Conservation (phyloP, 2,113 vertebrate genomes). For the Mastomys coucha region DNA sequence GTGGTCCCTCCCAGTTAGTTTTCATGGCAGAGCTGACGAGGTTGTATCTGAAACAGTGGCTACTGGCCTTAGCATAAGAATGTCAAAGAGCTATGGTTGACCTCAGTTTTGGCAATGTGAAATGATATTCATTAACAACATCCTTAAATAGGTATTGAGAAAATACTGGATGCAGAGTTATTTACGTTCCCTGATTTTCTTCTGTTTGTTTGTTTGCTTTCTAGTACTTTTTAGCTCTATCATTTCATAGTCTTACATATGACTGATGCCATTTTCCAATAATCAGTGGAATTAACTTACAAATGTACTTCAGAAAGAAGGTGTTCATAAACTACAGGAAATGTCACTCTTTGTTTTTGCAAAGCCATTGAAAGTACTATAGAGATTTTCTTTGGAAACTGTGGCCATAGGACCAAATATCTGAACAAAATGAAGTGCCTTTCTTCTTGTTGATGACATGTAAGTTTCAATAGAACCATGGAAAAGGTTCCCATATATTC, state of each 20-base stretch:
- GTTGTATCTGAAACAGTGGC: too few relatives aligned
- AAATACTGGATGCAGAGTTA: neutral
- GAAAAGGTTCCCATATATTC: neutral
- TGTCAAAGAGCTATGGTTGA: neutral
- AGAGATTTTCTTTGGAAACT: neutral
- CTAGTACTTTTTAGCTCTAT: neutral
- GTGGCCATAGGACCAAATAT: neutral
- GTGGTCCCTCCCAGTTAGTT: neutral
- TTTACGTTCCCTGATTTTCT: neutral
- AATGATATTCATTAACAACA: neutral
- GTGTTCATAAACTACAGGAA: neutral
- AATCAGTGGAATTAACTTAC: neutral
- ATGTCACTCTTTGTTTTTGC: neutral
- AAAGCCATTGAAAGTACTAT: neutral
- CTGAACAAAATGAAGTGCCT: constrained; percentile 29
- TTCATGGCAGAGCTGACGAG: neutral
- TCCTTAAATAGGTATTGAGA: neutral
- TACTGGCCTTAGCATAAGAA: neutral
- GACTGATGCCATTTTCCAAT: neutral
- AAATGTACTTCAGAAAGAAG: neutral
- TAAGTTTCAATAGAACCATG: neutral
- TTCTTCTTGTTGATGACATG: neutral
- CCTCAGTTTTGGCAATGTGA: neutral
- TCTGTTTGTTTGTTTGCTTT: too few relatives aligned
- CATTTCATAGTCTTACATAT: neutral